Conservation (phyloP, 2,888 invertebrate genomes). For the Watsonalla cultraria region DNA sequence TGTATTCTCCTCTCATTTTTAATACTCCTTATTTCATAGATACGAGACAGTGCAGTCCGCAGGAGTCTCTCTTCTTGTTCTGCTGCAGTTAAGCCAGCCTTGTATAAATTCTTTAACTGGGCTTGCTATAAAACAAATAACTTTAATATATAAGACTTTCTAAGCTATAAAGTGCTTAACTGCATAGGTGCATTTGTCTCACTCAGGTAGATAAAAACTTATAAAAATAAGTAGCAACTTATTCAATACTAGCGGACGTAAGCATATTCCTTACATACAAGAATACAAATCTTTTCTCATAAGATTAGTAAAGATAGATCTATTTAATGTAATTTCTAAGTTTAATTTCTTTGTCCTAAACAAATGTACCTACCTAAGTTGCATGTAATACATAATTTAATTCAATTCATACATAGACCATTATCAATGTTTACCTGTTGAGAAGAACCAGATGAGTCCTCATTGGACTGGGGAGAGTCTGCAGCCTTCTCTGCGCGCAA, state of each 20-base stretch:
- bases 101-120: constrained; percentile 89
- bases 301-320: too few species aligned
- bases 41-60: constrained; percentile 89
- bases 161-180: constrained; percentile 15
- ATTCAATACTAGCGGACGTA: too few species aligned
- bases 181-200: too few species aligned
- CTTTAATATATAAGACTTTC: constrained; percentile 12
- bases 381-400: too few species aligned
- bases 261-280: too few species aligned
- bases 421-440: constrained; percentile 45
- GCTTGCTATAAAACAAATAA: constrained; percentile 61
- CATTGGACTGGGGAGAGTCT: constrained; percentile 55
- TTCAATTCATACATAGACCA: too few species aligned
- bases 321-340: too few species aligned
- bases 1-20: constrained; percentile 93
- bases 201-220: not conserved
- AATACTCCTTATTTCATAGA: constrained; percentile 93
- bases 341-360: too few species aligned
- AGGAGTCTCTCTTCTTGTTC: constrained; percentile 91
- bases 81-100: constrained; percentile 88
- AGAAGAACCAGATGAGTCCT: constrained; percentile 64
- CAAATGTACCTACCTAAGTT: too few species aligned
- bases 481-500: constrained; percentile 82
- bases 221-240: too few species aligned
- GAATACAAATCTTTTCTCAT: too few species aligned